A percentile compares a stretch with the other conserved stretches of the same genome.
Evolutionary conservation across 2,888 invertebrate genomes (phyloP).

Genomic region (Epistrophe eligans): DNA sequence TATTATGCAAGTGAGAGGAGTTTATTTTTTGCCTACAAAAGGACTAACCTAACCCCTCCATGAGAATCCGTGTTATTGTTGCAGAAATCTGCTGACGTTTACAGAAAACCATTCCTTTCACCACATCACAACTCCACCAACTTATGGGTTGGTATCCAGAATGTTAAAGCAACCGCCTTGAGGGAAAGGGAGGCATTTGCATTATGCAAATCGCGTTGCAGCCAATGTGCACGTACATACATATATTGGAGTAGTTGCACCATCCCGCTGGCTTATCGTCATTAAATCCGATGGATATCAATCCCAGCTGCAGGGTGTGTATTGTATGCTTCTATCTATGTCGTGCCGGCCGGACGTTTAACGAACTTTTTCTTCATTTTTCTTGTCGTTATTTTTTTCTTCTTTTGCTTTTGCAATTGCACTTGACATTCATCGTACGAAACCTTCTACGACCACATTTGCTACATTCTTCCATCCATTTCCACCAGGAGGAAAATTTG

Average conservation of each 20-base stretch:
- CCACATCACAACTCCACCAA: not conserved
- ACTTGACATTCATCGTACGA: constrained; percentile 72
- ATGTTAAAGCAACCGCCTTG: not conserved
- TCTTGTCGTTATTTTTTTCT: constrained; percentile 12
- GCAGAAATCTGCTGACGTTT: constrained; percentile 32
- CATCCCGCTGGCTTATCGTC: constrained; percentile 47
- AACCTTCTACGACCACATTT: constrained; percentile 52
- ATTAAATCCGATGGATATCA: constrained; percentile 59
- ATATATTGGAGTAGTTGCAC: not conserved
- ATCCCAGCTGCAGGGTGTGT: constrained; percentile 55
- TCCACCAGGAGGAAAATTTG: constrained; percentile 22
- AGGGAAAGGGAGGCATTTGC: constrained; percentile 29
- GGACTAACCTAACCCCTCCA: constrained; percentile 49
- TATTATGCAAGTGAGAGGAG: constrained; percentile 47
- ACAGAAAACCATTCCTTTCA: constrained; percentile 15
- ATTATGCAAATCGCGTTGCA: constrained; percentile 71
- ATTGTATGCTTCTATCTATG: constrained; percentile 24
- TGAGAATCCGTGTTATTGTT: constrained; percentile 13
- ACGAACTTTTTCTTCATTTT: constrained; percentile 57
- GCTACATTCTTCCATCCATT: constrained; percentile 13
- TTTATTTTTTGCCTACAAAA: constrained; percentile 27
- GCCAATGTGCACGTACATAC: constrained; percentile 48
- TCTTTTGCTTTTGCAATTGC: constrained; percentile 56
- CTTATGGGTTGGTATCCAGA: not conserved
- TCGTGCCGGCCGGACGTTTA: constrained; percentile 69